phyloP scores from a whole-genome alignment of 2,888 invertebrate species.

The Iselma pallidipennis region DNA sequence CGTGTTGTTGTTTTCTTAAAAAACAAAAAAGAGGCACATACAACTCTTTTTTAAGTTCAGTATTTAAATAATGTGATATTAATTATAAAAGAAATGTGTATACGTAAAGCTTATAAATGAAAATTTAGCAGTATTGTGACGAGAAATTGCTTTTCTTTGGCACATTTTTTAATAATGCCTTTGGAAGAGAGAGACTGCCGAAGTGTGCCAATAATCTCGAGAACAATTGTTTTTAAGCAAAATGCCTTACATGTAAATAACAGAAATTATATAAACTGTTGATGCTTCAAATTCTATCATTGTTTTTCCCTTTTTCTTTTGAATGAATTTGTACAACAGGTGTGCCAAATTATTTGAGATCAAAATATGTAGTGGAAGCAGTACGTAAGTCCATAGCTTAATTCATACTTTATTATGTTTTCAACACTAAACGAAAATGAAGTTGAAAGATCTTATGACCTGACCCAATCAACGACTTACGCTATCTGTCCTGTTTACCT shows the following conservation, averaged over 20 bases:
- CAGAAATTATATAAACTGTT: constrained; percentile 31
- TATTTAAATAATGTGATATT: constrained; percentile 23
- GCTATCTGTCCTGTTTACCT: too few relatives aligned
- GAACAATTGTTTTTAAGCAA: constrained; percentile 26
- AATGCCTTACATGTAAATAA: constrained; percentile 40
- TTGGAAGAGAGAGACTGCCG: constrained; percentile 31
- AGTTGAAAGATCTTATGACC: too few relatives aligned
- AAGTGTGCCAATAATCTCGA: constrained; percentile 34
- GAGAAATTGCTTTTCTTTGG: background rate
- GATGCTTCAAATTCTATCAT: constrained; percentile 37
- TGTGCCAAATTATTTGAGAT: too few relatives aligned
- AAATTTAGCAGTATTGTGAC: constrained; percentile 12
- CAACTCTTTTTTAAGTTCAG: constrained; percentile 17
- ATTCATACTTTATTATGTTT: too few relatives aligned
- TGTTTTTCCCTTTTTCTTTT: constrained; percentile 17
- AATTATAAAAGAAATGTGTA: constrained; percentile 5
- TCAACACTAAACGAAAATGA: too few relatives aligned
- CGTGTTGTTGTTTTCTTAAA: background rate
- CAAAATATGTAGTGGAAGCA: too few relatives aligned
- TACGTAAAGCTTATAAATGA: constrained; percentile 6
- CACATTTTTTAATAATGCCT: constrained; percentile 13
- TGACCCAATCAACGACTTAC: too few relatives aligned
- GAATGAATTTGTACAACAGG: too few relatives aligned
- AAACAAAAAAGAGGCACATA: background rate
- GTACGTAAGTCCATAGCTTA: too few relatives aligned